These are phyloP conservation scores for Porites evermanni DNA, from an alignment of 92 coral and sea anemone species.

Conservation along the genomic window DNA sequence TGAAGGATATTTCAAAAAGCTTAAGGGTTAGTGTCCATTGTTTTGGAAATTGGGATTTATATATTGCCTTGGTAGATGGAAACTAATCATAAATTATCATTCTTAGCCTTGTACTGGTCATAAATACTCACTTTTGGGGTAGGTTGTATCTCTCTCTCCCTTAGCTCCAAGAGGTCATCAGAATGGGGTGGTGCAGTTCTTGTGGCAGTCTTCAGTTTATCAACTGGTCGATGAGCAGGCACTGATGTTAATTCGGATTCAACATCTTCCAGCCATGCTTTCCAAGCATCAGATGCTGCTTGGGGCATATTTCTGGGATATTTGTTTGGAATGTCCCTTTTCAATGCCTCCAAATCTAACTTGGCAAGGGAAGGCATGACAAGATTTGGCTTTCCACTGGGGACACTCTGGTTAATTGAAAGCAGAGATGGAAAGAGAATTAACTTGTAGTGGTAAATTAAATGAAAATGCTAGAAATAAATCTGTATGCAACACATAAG, in stretches of 20 bases:
- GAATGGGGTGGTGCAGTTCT: too few relatives aligned
- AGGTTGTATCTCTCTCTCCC: too few relatives aligned
- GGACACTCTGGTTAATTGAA: slow-evolving; percentile 1
- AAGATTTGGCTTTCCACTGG: slow-evolving; percentile 3
- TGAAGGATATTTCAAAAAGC: background rate
- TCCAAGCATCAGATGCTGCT: background rate
- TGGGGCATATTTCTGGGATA: slow-evolving; percentile 9
- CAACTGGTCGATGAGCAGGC: background rate
- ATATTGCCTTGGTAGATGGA: slow-evolving; percentile 7
- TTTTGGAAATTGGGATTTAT: background rate
- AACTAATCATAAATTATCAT: background rate
- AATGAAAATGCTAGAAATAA: too few relatives aligned
- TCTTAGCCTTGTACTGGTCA: background rate
- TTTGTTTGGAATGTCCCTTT: slow-evolving; percentile 6
- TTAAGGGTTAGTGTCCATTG: background rate
- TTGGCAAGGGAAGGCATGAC: background rate
- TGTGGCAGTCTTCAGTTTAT: slow-evolving; percentile 4
- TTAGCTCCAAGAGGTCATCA: too few relatives aligned
- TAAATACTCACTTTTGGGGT: slow-evolving; percentile 10
- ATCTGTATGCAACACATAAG: too few relatives aligned
- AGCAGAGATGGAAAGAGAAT: background rate
- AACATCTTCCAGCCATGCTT: slow-evolving; percentile 2
- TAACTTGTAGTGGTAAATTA: too few relatives aligned
- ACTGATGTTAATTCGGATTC: background rate
- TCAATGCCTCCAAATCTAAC: slow-evolving; percentile 7